A percentile compares a stretch with the other conserved stretches of the same genome.
phyloP scores from a whole-genome alignment of 1,140 invertebrate genomes.

The Procambarus virginalis region DNA sequence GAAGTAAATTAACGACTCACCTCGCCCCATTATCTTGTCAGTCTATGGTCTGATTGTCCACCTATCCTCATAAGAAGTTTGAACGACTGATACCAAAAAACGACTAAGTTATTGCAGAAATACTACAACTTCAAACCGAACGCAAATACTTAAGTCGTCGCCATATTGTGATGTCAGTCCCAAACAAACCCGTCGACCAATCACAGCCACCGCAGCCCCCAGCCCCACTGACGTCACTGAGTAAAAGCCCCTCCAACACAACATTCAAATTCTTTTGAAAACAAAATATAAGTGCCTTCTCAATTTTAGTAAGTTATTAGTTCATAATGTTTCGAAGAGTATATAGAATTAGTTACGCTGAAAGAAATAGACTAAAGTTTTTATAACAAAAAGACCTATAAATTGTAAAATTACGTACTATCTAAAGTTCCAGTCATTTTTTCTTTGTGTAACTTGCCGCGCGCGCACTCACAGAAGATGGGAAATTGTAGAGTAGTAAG shows the following conservation, averaged over 20 bases:
- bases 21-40: conserved; percentile 21
- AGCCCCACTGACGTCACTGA: conserved; percentile 7
- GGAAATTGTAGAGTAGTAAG: not conserved
- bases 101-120: conserved; percentile 24
- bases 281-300: too few relatives aligned
- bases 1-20: not conserved
- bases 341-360: too few relatives aligned
- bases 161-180: conserved; percentile 48
- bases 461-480: conserved; percentile 4
- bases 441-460: not conserved
- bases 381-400: too few relatives aligned
- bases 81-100: conserved; percentile 21
- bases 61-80: conserved; percentile 21
- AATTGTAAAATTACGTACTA: not conserved
- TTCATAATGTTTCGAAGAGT: too few relatives aligned
- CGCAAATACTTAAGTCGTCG: conserved; percentile 2
- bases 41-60: not conserved
- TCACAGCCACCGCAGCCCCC: not conserved
- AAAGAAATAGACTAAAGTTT: too few relatives aligned
- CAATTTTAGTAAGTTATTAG: too few relatives aligned
- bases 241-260: not conserved
- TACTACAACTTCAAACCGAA: conserved; percentile 17
- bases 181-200: conserved; percentile 31
- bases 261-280: not conserved
- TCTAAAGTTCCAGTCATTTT: conserved; percentile 10